A percentile compares a stretch with the other conserved stretches of the same genome.
Evolutionary conservation across 2,113 vertebrate genomes (phyloP).

Genomic region (Dromiciops gliroides): DNA sequence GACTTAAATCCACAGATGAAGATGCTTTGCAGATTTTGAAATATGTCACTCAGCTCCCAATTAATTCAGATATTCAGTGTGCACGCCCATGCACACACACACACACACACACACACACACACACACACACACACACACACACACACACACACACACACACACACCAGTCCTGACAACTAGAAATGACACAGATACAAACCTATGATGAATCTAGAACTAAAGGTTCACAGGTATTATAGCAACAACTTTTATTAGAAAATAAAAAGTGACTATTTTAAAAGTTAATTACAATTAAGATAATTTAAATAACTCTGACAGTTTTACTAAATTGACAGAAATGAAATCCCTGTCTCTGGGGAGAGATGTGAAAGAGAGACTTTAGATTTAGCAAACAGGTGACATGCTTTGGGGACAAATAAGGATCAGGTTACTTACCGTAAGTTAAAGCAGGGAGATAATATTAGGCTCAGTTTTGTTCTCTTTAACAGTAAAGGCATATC

Average conservation of each 20-base stretch:
- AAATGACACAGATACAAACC: slow-evolving; percentile 54
- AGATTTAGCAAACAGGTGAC: slow-evolving; percentile 49
- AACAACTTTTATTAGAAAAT: slow-evolving; percentile 12
- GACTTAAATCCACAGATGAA: slow-evolving; percentile 79
- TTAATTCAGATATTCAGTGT: slow-evolving; percentile 83
- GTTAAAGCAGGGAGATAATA: not conserved
- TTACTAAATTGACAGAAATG: slow-evolving; percentile 67
- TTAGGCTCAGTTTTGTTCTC: not conserved
- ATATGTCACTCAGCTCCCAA: slow-evolving; percentile 82
- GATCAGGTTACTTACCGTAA: not conserved
- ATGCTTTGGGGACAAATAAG: slow-evolving; percentile 16
- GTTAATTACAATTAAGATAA: slow-evolving; percentile 78
- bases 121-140: slow-evolving; percentile 70
- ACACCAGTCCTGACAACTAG: slow-evolving; percentile 66
- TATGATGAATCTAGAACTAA: not conserved
- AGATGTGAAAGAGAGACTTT: slow-evolving; percentile 50
- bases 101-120: slow-evolving; percentile 81
- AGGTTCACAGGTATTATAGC: not conserved
- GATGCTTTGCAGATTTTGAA: slow-evolving; percentile 80
- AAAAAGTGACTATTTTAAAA: slow-evolving; percentile 67
- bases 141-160: slow-evolving; percentile 76
- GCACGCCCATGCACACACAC: slow-evolving; percentile 63
- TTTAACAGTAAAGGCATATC: slow-evolving; percentile 32
- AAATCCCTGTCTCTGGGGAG: slow-evolving; percentile 52
- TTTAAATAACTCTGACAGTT: slow-evolving; percentile 66